Evolutionary conservation across 2,797 vertebrate genomes (phyloP).

Genomic region (Lepilemur ruficaudatus): DNA sequence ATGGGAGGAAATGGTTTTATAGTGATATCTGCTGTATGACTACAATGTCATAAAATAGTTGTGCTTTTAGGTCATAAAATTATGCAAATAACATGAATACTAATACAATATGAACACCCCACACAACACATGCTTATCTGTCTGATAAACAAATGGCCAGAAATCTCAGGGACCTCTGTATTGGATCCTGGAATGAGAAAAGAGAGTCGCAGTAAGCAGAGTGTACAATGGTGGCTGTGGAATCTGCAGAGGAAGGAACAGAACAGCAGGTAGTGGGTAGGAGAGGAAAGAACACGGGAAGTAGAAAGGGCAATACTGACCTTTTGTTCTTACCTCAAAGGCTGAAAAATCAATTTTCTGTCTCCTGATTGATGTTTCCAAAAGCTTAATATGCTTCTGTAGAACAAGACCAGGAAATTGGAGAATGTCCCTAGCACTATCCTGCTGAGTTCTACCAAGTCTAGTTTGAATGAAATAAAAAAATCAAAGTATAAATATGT

Average conservation of each 20-base stretch:
- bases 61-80: neutral
- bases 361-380: slow-evolving; percentile 46
- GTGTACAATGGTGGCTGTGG: neutral
- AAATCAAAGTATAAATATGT: slow-evolving; percentile 52
- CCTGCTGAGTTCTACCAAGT: slow-evolving; percentile 54
- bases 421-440: slow-evolving; percentile 38
- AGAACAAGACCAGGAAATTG: slow-evolving; percentile 45
- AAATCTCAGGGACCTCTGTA: neutral
- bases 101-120: neutral
- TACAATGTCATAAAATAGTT: neutral
- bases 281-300: slow-evolving; percentile 15
- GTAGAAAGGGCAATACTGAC: neutral
- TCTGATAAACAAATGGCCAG: neutral
- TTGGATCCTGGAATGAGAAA: neutral
- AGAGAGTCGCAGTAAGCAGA: neutral
- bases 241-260: neutral
- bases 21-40: neutral
- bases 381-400: slow-evolving; percentile 57
- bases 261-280: neutral
- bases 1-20: neutral
- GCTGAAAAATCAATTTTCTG: slow-evolving; percentile 29
- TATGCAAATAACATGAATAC: neutral
- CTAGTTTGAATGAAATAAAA: slow-evolving; percentile 66
- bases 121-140: neutral
- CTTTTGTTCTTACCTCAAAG: slow-evolving; percentile 50